Base-by-base conservation (phyloP, 2,797 vertebrate species). In the Crocodylus rhombifer region DNA sequence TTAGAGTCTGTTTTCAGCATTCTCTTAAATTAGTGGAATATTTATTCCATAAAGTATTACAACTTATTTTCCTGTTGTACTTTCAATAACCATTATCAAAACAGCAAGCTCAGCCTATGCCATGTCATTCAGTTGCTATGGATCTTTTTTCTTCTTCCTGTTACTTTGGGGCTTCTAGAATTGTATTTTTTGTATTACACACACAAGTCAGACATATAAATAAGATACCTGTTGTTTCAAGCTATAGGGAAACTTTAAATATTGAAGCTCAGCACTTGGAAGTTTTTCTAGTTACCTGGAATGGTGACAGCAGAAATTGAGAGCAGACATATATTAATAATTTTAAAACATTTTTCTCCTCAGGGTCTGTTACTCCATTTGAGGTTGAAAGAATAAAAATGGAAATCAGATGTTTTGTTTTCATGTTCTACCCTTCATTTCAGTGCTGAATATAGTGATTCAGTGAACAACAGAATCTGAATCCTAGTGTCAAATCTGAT, bases 1-100 rank as follows among this genome's bases (percentile, higher is more conserved):
- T 94, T 95, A 95, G 82, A 94, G 93, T 93, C 87, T 96, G 69
- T 65, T 95, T 96, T 97, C 84, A 80, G 63, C 97, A 96, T 97
- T 84, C 61, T 95, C 91, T 92, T 91, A 93, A 94, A 94, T 95
- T 92, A 96, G 88, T 93, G 91, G 89, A 92, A 91, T 91, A 89
- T 90, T 91, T 90, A 51, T 58, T 91, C 91, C 60, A 15, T 93
- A 87, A 87, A 30, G 30, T 33, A 86, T 80, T 84, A 17, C 10
- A 89, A 89, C 77, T 84, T 25, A 60, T 91, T 92, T 95, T 94
- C 86, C 83, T 65, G 61, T 56, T 36, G 16, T 9, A 23, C 77
- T 90, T 91, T 95, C 83, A 74, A 84, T 94, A 94, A 71, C 58
- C 21, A 28, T 58, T 69, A 74, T 81, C 69, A 58, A 42, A 93